These are phyloP conservation scores for Hipparchia sbordonii DNA, from an alignment of 2,888 invertebrate species.

Conservation along the genomic window DNA sequence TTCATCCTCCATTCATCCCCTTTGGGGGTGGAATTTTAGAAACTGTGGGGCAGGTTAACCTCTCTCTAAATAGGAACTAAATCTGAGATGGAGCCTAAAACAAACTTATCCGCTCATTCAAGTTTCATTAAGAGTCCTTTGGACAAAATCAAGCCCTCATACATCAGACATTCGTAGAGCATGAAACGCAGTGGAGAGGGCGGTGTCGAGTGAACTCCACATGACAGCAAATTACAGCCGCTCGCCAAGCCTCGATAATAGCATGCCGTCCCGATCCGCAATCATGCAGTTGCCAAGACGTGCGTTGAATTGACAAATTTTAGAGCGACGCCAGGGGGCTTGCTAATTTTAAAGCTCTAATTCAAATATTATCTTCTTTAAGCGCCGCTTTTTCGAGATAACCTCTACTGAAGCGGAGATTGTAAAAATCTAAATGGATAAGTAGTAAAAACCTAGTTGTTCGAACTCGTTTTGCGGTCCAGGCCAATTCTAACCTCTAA, in stretches of 20 bases:
- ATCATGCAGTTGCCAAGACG: conserved; percentile 13
- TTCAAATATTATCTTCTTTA: not conserved
- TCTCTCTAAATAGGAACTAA: too few species aligned
- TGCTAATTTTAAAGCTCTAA: not conserved
- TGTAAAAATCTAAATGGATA: too few species aligned
- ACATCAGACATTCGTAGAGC: not conserved
- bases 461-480: too few species aligned
- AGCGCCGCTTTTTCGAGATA: too few species aligned
- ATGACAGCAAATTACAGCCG: conserved; percentile 17
- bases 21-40: too few species aligned
- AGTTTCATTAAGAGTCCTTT: not conserved
- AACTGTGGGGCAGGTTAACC: too few species aligned
- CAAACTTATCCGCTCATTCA: not conserved
- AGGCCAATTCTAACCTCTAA: too few species aligned
- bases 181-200: not conserved
- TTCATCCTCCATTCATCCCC: too few species aligned
- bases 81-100: not conserved
- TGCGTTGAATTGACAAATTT: not conserved
- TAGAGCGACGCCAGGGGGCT: not conserved
- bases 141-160: not conserved
- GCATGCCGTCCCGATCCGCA: conserved; percentile 15
- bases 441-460: too few species aligned
- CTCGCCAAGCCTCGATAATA: conserved; percentile 17
- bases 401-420: too few species aligned
- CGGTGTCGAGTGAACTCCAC: conserved; percentile 7